phyloP scores from a whole-genome alignment of 2,888 invertebrate species.

The Ptilodon capucinus region DNA sequence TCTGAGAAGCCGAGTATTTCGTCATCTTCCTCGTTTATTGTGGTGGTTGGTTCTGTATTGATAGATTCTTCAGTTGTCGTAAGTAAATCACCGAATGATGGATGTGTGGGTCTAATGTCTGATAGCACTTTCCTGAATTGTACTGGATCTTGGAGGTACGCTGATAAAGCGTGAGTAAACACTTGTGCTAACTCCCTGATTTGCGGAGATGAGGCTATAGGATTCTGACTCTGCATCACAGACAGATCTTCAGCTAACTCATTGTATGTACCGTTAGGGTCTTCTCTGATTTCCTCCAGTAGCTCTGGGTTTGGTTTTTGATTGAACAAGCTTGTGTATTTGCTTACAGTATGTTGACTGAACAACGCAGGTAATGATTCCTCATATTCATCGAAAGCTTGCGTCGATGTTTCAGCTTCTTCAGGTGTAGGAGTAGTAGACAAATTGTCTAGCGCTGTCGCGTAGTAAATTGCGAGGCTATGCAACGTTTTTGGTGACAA shows the following conservation, averaged over 20 bases:
- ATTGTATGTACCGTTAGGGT: constrained; percentile 69
- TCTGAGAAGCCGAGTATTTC: constrained; percentile 91
- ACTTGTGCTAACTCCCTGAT: constrained; percentile 91
- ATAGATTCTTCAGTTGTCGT: constrained; percentile 60
- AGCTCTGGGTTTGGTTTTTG: constrained; percentile 58
- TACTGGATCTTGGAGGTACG: constrained; percentile 92
- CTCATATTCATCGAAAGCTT: constrained; percentile 59
- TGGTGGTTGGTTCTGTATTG: constrained; percentile 82
- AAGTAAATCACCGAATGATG: constrained; percentile 78
- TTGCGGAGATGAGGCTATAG: constrained; percentile 84
- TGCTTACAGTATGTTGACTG: constrained; percentile 86
- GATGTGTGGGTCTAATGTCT: constrained; percentile 90
- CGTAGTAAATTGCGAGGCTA: constrained; percentile 91
- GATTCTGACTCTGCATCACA: constrained; percentile 85
- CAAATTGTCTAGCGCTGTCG: constrained; percentile 85
- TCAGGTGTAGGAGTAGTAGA: constrained; percentile 67
- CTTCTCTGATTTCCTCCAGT: constrained; percentile 66
- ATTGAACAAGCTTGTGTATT: constrained; percentile 78
- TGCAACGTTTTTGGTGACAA: constrained; percentile 90
- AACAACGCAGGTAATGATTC: constrained; percentile 83
- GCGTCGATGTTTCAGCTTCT: constrained; percentile 57
- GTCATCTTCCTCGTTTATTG: constrained; percentile 86
- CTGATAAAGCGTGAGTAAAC: constrained; percentile 91
- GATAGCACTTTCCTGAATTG: constrained; percentile 89
- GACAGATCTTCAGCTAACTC: constrained; percentile 81